phyloP scores from a whole-genome alignment of 92 coral and sea anemone genomes.

The Epizoanthus scotinus region DNA sequence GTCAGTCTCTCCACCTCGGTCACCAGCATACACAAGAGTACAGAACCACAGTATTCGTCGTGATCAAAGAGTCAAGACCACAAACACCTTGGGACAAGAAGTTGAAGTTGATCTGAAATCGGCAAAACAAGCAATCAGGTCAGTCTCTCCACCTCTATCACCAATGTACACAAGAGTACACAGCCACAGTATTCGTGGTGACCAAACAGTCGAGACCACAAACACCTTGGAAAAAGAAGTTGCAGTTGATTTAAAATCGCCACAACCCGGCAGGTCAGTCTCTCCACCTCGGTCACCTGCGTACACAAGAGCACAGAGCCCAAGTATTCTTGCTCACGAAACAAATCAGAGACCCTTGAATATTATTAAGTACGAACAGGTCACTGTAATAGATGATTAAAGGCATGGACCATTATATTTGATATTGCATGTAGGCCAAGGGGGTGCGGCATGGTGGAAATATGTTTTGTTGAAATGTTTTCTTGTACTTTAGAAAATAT shows the following conservation, averaged over 20 bases:
- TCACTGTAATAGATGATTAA: slow-evolving; percentile 18
- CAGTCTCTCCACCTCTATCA: neutral
- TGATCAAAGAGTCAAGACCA: neutral
- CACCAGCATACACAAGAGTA: neutral
- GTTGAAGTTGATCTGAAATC: neutral
- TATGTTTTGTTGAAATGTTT: too few relatives aligned
- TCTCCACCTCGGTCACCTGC: neutral
- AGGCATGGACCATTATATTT: neutral
- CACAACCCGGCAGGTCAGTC: neutral
- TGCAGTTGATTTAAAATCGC: neutral
- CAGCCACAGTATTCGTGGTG: neutral
- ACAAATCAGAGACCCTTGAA: neutral
- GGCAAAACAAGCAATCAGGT: neutral
- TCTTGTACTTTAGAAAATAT: too few relatives aligned
- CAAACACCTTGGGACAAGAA: neutral
- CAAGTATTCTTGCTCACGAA: neutral
- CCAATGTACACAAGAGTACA: neutral
- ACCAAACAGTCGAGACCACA: neutral
- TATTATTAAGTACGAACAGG: neutral
- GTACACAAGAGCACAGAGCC: slow-evolving; percentile 3
- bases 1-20: neutral
- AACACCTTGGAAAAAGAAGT: neutral
- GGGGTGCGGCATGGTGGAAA: too few relatives aligned
- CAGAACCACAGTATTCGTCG: neutral
- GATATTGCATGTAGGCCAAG: too few relatives aligned